Evolutionary conservation across 2,888 invertebrate species (phyloP), one percentile per base, ranked within the genome.

Genomic region (Pristionchus japonicus): DNA sequence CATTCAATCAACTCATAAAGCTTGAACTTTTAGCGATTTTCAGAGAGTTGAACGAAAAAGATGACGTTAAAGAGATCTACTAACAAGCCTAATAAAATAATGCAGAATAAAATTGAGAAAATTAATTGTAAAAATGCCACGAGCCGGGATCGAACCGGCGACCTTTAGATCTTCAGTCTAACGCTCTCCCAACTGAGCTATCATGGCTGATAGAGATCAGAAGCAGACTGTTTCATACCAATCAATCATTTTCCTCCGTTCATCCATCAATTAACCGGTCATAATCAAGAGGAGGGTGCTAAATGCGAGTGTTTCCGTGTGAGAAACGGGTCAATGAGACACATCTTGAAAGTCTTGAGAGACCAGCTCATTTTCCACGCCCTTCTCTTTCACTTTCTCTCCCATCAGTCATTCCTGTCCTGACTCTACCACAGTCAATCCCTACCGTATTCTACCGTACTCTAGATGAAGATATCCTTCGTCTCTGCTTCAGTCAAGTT

Each of bases 111-210:
- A n/a, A n/a, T n/a, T n/a, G n/a, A n/a, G n/a, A n/a, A n/a, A n/a
- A n/a, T n/a, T n/a, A n/a, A n/a, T n/a, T n/a, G n/a, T n/a, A n/a
- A n/a, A n/a, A n/a, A n/a, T n/a, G n/a, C n/a, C n/a, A n/a, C n/a
- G n/a, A n/a, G n/a, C n/a, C n/a, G n/a, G n/a, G n/a, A n/a, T n/a
- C n/a, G n/a, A n/a, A n/a, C n/a, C n/a, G n/a, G n/a, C n/a, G n/a
- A n/a, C n/a, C n/a, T n/a, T n/a, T n/a, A 94, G 93, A 94, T 93
- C 93, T 93, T 93, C 93, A 94, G 93, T 93, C 93, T 93, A 93
- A 93, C 92, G 92, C 93, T 94, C 93, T 93, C 93, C 93, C 92
- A 92, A 93, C 93, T 93, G 93, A 94, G 93, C 85, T 85, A 84
- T 84, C 85, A 40, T 64, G 83, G 40, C 64, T 20, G 43, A 77